Conservation (phyloP, 2,797 vertebrate genomes). For the Menidia menidia region DNA sequence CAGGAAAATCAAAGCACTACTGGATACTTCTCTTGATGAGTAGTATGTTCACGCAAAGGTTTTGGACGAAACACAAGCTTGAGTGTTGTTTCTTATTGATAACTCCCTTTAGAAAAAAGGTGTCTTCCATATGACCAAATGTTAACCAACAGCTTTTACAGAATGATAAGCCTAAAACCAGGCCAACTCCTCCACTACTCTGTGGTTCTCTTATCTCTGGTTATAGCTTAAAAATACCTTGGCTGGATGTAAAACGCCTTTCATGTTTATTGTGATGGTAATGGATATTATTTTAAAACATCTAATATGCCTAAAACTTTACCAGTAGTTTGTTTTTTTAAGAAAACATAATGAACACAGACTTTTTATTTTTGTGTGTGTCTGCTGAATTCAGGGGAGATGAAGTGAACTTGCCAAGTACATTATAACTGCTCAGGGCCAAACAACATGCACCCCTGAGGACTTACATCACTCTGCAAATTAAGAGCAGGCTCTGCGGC, state of each 20-base stretch:
- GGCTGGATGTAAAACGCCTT: neutral
- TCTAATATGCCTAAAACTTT: neutral
- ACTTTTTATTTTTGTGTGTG: constrained; percentile 16
- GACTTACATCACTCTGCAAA: constrained; percentile 79
- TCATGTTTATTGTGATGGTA: neutral
- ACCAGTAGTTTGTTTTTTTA: neutral
- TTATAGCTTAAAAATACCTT: neutral
- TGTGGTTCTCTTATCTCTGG: neutral
- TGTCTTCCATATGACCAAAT: no score
- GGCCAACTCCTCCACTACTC: neutral
- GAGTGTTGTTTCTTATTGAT: neutral
- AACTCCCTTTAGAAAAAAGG: no score
- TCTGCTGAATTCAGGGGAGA: constrained; percentile 62
- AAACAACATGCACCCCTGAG: constrained; percentile 77
- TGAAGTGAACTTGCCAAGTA: constrained; percentile 74
- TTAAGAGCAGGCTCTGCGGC: constrained; percentile 75
- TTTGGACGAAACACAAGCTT: neutral
- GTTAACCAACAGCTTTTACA: no score
- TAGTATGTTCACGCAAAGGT: neutral
- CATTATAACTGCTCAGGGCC: constrained; percentile 80
- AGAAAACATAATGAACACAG: constrained; percentile 12
- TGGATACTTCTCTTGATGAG: neutral
- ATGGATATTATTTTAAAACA: neutral
- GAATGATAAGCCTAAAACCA: no score
- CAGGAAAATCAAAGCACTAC: no score